Conservation (phyloP, 2,797 vertebrate species). For the Molossus alvarezi region DNA sequence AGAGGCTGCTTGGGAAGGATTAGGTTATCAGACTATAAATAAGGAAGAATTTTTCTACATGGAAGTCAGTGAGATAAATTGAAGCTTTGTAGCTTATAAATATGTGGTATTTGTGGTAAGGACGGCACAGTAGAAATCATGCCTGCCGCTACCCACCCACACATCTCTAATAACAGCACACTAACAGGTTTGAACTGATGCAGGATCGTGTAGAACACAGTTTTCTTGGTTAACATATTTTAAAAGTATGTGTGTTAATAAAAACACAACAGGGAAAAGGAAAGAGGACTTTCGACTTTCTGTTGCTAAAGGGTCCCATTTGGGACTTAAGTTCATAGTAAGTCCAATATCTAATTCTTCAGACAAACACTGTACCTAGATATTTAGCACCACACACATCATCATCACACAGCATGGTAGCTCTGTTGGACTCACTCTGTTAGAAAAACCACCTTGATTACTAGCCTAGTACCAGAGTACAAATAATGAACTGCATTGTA, state of each 20-base stretch:
- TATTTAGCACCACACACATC: conserved; percentile 70
- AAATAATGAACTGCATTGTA: conserved; percentile 65
- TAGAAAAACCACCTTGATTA: conserved; percentile 68
- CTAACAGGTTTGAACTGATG: conserved; percentile 42
- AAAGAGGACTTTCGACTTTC: neutral
- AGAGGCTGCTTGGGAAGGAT: conserved; percentile 63
- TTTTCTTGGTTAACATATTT: conserved; percentile 73
- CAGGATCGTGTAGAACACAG: conserved; percentile 56
- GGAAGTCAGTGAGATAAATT: conserved; percentile 76
- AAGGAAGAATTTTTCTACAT: conserved; percentile 72
- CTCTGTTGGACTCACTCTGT: conserved; percentile 32
- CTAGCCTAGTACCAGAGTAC: neutral
- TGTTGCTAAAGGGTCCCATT: conserved; percentile 5
- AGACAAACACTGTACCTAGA: conserved; percentile 59
- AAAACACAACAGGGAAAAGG: conserved; percentile 44
- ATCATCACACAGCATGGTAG: conserved; percentile 49
- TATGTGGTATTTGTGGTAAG: conserved; percentile 55
- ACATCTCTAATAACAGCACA: conserved; percentile 32
- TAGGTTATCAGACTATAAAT: conserved; percentile 75
- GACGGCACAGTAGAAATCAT: conserved; percentile 72
- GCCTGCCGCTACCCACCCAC: conserved; percentile 11
- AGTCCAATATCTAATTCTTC: conserved; percentile 70
- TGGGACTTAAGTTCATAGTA: conserved; percentile 74
- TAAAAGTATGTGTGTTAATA: conserved; percentile 75
- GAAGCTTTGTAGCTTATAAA: conserved; percentile 76